These are phyloP conservation scores for Fukomys damarensis DNA, from an alignment of 2,113 vertebrate species.

Conservation along the genomic window DNA sequence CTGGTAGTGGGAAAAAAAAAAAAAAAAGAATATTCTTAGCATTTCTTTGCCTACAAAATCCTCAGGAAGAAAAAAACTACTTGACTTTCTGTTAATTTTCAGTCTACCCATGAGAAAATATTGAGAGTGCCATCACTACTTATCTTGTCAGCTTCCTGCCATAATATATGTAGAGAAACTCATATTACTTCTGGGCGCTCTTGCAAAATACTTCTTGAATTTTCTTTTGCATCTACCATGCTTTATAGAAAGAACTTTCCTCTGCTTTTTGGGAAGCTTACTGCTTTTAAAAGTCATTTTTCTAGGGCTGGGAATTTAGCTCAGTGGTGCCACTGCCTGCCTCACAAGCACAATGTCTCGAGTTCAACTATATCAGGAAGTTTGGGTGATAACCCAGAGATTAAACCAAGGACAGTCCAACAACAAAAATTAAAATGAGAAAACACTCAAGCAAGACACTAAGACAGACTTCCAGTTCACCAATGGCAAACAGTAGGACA, in stretches of 20 bases:
- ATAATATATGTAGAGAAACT: slow-evolving; percentile 12
- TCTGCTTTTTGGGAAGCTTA: neutral
- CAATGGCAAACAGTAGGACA: no score
- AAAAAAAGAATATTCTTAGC: slow-evolving; percentile 27
- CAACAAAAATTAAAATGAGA: no score
- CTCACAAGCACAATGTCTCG: no score
- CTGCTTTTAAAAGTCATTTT: neutral
- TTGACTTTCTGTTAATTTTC: slow-evolving; percentile 39
- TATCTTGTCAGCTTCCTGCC: neutral
- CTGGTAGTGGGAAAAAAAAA: no score
- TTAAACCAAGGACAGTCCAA: no score
- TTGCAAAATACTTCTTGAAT: slow-evolving; percentile 19
- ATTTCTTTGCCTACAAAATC: neutral
- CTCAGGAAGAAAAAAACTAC: neutral
- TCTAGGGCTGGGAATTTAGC: no score
- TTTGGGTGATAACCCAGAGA: no score
- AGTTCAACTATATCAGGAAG: no score
- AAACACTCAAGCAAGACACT: no score
- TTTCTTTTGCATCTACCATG: neutral
- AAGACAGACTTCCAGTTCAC: no score
- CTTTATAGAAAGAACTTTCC: neutral
- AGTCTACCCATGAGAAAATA: neutral
- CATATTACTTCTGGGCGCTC: neutral
- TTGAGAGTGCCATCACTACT: neutral
- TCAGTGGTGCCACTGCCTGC: no score